Evolutionary conservation across 64 coral and sea anemone species (phyloP).

Genomic region (Actinia equina): DNA sequence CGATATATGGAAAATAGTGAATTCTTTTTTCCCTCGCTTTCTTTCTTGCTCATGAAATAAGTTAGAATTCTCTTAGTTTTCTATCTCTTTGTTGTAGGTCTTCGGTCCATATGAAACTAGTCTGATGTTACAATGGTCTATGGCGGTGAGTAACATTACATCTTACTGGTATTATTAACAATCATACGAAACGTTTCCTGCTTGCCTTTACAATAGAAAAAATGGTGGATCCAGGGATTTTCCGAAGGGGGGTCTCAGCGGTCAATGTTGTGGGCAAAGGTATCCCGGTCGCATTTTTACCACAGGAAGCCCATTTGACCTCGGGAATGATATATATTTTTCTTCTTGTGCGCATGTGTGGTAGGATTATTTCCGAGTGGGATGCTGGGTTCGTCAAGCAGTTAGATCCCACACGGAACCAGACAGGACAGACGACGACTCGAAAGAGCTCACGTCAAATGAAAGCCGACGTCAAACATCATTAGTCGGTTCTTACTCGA

Average conservation of each 20-base stretch:
- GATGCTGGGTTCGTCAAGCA: conserved; percentile 68
- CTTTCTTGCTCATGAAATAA: no score
- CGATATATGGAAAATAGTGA: no score
- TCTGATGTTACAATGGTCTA: conserved; percentile 58
- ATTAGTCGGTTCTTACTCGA: conserved; percentile 51
- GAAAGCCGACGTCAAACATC: conserved; percentile 10
- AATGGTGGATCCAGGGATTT: no score
- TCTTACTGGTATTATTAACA: neutral
- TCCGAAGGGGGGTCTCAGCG: no score
- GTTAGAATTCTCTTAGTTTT: no score
- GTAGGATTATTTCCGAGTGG: conserved; percentile 59
- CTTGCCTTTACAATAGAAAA: no score
- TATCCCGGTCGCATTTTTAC: no score
- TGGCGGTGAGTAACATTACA: conserved; percentile 28
- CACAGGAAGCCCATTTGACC: no score
- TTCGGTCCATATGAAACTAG: conserved; percentile 71
- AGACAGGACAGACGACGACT: neutral
- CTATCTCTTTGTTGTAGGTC: conserved; percentile 17
- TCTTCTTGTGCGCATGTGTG: neutral
- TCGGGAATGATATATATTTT: no score
- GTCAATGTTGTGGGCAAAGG: no score
- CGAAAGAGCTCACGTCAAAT: neutral
- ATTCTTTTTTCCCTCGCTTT: neutral
- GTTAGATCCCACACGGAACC: neutral
- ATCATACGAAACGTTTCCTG: neutral